These are phyloP conservation scores for Panzeria rudis DNA, from an alignment of 2,888 invertebrate genomes.

Conservation along the genomic window DNA sequence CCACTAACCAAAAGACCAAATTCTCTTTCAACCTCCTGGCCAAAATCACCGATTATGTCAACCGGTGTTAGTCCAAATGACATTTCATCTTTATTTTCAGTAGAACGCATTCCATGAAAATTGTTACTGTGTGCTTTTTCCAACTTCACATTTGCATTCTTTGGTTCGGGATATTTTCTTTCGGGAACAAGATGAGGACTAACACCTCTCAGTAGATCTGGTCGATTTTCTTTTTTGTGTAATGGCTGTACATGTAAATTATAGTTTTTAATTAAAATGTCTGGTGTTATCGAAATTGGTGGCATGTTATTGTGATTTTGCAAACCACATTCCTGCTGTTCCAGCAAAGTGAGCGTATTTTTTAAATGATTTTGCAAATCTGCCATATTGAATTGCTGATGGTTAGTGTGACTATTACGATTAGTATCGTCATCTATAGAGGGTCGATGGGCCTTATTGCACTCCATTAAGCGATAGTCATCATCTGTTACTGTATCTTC, in stretches of 20 bases:
- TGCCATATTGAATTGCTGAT: conserved; percentile 51
- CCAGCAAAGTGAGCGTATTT: conserved; percentile 62
- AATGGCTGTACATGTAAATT: conserved; percentile 65
- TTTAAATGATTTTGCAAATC: conserved; percentile 70
- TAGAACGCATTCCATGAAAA: conserved; percentile 53
- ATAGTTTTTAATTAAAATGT: conserved; percentile 79
- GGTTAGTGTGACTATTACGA: conserved; percentile 60
- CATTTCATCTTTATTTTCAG: conserved; percentile 75
- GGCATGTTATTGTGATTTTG: conserved; percentile 60
- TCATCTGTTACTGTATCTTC: conserved; percentile 33
- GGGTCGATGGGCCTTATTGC: conserved; percentile 45
- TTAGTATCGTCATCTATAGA: conserved; percentile 69
- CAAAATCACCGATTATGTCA: conserved; percentile 82
- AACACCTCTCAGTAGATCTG: conserved; percentile 79
- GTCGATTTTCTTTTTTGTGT: conserved; percentile 76
- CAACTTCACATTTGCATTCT: conserved; percentile 36
- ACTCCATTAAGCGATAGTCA: conserved; percentile 50
- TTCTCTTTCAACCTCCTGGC: conserved; percentile 81
- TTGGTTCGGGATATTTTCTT: conserved; percentile 47
- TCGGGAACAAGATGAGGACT: conserved; percentile 73
- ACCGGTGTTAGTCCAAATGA: conserved; percentile 78
- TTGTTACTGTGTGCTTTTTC: conserved; percentile 46
- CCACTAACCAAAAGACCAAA: conserved; percentile 81
- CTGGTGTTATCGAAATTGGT: conserved; percentile 77
- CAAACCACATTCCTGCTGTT: conserved; percentile 55